These are phyloP conservation scores for Agrotis puta DNA, from an alignment of 2,888 invertebrate species.

Conservation along the genomic window DNA sequence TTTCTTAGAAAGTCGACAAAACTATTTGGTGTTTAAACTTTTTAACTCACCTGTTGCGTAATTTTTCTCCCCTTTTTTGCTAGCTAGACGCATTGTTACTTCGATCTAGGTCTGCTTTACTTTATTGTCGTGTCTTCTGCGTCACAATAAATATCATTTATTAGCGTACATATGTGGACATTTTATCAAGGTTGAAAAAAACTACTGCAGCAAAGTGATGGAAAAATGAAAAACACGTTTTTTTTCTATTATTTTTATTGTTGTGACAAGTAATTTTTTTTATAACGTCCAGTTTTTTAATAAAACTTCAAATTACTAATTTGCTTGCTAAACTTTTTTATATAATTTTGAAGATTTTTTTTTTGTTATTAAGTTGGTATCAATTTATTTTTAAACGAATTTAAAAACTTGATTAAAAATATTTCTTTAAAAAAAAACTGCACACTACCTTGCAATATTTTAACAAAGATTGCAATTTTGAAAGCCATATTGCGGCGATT, in stretches of 20 bases:
- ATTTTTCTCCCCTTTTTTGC: not conserved
- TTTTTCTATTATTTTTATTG: too few relatives aligned
- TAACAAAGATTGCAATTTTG: conserved; percentile 21
- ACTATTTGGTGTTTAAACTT: conserved; percentile 1
- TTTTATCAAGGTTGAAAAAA: not conserved
- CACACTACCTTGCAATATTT: conserved; percentile 6
- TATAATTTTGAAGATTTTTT: too few relatives aligned
- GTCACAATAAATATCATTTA: not conserved
- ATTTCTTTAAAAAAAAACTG: conserved; percentile 6
- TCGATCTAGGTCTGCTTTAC: not conserved
- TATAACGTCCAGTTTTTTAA: too few relatives aligned
- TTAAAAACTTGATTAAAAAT: too few relatives aligned
- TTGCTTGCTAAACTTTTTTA: too few relatives aligned
- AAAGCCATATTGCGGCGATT: conserved; percentile 27
- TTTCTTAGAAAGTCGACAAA: not conserved
- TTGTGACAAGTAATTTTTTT: too few relatives aligned
- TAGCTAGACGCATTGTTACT: not conserved
- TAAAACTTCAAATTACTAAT: too few relatives aligned
- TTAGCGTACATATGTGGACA: not conserved
- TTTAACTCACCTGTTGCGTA: conserved; percentile 13
- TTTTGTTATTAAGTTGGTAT: too few relatives aligned
- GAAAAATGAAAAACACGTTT: too few relatives aligned
- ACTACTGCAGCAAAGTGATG: too few relatives aligned
- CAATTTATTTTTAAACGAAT: too few relatives aligned
- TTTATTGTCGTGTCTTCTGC: not conserved